A percentile compares a stretch with the other conserved stretches of the same genome.
Conservation (phyloP, 2,888 invertebrate species). For the Apomyelois bistriatella region DNA sequence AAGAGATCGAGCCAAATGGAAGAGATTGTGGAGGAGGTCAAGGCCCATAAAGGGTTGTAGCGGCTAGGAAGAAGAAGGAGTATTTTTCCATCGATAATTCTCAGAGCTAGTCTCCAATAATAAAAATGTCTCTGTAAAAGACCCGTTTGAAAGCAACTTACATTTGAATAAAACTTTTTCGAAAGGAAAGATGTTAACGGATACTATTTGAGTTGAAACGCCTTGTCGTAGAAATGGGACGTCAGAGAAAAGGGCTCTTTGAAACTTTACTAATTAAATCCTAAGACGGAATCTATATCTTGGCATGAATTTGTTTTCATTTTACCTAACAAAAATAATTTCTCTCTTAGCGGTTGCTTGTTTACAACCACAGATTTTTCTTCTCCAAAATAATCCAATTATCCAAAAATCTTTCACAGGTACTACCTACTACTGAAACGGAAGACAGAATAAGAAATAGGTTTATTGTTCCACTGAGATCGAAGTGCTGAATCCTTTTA, state of each 20-base stretch:
- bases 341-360: no score
- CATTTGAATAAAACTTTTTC: slow-evolving; percentile 7
- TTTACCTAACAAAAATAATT: no score
- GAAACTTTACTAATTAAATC: background rate
- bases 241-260: background rate
- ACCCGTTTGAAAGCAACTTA: slow-evolving; percentile 1
- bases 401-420: slow-evolving; percentile 35
- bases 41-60: no score
- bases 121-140: background rate
- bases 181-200: slow-evolving; percentile 1
- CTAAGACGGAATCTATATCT: background rate
- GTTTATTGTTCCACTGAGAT: slow-evolving; percentile 55
- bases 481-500: slow-evolving; percentile 53
- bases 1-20: no score
- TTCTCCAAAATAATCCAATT: slow-evolving; percentile 26
- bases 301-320: no score
- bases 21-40: no score
- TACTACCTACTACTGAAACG: slow-evolving; percentile 40
- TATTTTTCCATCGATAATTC: no score
- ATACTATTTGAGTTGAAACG: background rate
- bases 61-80: no score
- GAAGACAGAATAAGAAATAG: slow-evolving; percentile 52
- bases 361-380: no score
- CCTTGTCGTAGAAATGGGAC: background rate
- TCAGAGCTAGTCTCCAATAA: background rate